A percentile compares a stretch with the other conserved stretches of the same genome.
These are phyloP conservation scores for Eciton burchellii DNA, from an alignment of 1,140 invertebrate genomes.

Conservation along the genomic window DNA sequence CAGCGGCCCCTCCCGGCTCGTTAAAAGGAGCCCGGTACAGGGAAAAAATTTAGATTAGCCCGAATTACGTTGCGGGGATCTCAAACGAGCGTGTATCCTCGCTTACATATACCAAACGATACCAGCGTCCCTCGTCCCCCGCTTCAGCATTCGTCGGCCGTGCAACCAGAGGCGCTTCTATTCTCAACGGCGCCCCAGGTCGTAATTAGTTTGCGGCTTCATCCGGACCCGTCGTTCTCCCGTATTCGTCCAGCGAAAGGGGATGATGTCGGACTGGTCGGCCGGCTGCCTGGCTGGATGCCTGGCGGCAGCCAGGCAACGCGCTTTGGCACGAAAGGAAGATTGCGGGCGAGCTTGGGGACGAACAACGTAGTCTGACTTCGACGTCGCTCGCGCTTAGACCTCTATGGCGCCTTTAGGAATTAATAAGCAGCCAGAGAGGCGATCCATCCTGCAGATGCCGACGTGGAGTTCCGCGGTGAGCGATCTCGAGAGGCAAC, in stretches of 20 bases:
- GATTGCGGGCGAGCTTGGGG: conserved; percentile 37
- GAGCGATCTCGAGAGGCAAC: too few relatives aligned
- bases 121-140: conserved; percentile 24
- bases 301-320: conserved; percentile 15
- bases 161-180: conserved; percentile 71
- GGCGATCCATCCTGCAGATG: background rate
- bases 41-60: background rate
- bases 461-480: background rate
- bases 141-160: conserved; percentile 60
- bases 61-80: background rate
- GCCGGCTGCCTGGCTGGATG: conserved; percentile 72
- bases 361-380: conserved; percentile 19
- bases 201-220: conserved; percentile 84
- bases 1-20: too few relatives aligned
- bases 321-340: conserved; percentile 32
- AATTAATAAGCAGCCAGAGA: conserved; percentile 36
- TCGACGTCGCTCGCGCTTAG: conserved; percentile 43
- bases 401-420: background rate
- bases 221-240: conserved; percentile 78
- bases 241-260: conserved; percentile 58
- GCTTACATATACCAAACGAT: background rate
- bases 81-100: background rate
- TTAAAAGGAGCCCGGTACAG: background rate
- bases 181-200: conserved; percentile 81
- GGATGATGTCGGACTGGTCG: conserved; percentile 67